Conservation (phyloP, 1,140 invertebrate species). For the Popillia japonica region DNA sequence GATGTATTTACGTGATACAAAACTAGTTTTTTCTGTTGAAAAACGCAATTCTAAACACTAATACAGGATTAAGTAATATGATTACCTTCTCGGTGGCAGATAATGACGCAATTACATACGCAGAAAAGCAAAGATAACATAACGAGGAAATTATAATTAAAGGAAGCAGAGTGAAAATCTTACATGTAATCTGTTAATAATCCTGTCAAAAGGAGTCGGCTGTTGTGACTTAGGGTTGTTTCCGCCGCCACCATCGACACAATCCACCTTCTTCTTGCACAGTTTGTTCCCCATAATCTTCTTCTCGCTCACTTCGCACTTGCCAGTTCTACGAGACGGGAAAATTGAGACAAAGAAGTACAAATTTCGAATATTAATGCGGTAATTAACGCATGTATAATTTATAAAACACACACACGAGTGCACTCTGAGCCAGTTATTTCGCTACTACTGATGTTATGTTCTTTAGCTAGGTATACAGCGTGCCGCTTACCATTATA, state of each 20-base stretch:
- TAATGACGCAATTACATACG: slow-evolving; percentile 2
- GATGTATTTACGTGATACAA: neutral
- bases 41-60: neutral
- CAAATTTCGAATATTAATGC: slow-evolving; percentile 28
- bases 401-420: slow-evolving; percentile 27
- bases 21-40: neutral
- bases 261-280: slow-evolving; percentile 40
- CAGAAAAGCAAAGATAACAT: slow-evolving; percentile 8
- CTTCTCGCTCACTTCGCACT: slow-evolving; percentile 33
- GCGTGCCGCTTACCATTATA: slow-evolving; percentile 1
- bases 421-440: slow-evolving; percentile 34
- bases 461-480: slow-evolving; percentile 9
- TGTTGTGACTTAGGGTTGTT: slow-evolving; percentile 39
- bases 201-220: slow-evolving; percentile 38
- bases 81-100: neutral
- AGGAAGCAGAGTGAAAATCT: slow-evolving; percentile 17
- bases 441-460: slow-evolving; percentile 32
- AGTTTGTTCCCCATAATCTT: slow-evolving; percentile 39
- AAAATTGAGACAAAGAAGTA: slow-evolving; percentile 15
- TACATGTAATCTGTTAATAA: slow-evolving; percentile 39
- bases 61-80: neutral
- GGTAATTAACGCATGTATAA: slow-evolving; percentile 24
- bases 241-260: slow-evolving; percentile 27
- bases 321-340: neutral
- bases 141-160: neutral